These are phyloP conservation scores for Hypolimnas misippus DNA, from an alignment of 2,888 invertebrate species.

Conservation along the genomic window DNA sequence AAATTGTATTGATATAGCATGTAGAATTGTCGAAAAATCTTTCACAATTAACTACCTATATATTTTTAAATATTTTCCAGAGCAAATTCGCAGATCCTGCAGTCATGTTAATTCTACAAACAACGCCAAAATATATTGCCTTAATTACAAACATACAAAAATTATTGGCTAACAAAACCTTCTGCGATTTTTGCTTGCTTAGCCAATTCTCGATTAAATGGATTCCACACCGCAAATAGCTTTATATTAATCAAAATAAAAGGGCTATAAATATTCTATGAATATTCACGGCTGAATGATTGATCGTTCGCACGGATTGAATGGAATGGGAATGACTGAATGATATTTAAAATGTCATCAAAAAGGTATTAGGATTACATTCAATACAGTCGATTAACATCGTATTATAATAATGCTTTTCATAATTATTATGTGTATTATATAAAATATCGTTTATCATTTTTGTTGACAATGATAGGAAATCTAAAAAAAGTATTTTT, in stretches of 20 bases:
- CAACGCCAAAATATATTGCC: not conserved
- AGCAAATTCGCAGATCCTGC: no score
- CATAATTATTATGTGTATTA: no score
- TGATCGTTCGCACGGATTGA: constrained; percentile 11
- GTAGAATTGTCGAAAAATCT: no score
- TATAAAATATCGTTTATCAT: no score
- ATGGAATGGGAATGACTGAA: constrained; percentile 14
- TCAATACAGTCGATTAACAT: not conserved
- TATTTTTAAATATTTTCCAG: no score
- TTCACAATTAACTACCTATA: no score
- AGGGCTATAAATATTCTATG: constrained; percentile 13
- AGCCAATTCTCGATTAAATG: not conserved
- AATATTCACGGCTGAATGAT: constrained; percentile 18
- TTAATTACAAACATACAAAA: not conserved
- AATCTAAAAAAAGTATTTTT: no score
- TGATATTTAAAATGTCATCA: constrained; percentile 22
- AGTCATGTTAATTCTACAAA: no score
- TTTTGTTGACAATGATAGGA: no score
- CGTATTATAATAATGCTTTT: no score
- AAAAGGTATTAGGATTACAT: constrained; percentile 25
- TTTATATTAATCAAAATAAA: not conserved
- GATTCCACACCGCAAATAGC: not conserved
- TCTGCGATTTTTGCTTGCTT: not conserved
- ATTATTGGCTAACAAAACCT: not conserved
- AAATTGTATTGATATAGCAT: no score